Base-by-base conservation (phyloP, 1,140 invertebrate genomes). In the Drosophila busckii region DNA sequence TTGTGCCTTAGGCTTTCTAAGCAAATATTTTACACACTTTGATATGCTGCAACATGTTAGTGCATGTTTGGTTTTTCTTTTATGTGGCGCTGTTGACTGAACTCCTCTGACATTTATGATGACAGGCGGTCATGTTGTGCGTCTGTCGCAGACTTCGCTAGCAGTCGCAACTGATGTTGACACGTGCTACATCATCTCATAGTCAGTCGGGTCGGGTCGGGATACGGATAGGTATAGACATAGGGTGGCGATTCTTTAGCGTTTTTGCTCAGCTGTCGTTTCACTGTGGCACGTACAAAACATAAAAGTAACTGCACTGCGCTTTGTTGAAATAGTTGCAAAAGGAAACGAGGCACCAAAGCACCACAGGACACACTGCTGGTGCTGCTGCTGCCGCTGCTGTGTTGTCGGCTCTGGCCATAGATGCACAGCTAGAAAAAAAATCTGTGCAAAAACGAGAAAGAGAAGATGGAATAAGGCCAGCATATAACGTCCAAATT, bases 221-320 rank as follows among this genome's bases (percentile, higher is more conserved):
- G n/a, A n/a, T n/a, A n/a, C n/a, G n/a, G n/a, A n/a, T n/a, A n/a
- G n/a, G n/a, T n/a, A n/a, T n/a, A n/a, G n/a, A n/a, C n/a, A n/a
- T n/a, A n/a, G n/a, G 54, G 32, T 12, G 56, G 40, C 40, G 49
- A 45, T 60, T 54, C 56, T 54, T 54, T 54, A 54, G 40, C 40
- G 56, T 60, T 60, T 60, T 60, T 54, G 40, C 56, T 40, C 56
- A 54, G 40, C 61, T 68, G 75, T 48, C 46, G 69, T 32, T 82
- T 54, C 56, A 54, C 58, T 48, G 60, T 49, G 54, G 75, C 73
- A 80, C 73, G 73, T 80, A 80, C 68, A 64, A 73, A 80, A 82
- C 73, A 82, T 80, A 80, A 80, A 80, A 80, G 75, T 80, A 80
- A 80, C 73, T 80, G 73, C 73, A 80, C 50, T 80, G 73, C 73